phyloP scores from a whole-genome alignment of 2,113 vertebrate species.

The Brachypteracias leptosomus region DNA sequence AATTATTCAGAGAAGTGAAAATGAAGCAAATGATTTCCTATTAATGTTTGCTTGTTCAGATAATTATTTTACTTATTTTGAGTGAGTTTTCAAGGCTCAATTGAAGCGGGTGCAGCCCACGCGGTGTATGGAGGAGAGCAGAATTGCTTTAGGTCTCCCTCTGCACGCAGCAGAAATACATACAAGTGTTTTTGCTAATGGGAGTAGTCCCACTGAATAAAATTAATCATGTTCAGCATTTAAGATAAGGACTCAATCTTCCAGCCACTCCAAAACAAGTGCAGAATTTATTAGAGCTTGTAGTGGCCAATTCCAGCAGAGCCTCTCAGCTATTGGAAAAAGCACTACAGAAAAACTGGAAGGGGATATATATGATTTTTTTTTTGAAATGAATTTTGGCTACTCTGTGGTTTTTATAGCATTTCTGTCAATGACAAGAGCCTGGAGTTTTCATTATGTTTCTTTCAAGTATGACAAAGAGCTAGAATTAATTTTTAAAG shows the following conservation, averaged over 20 bases:
- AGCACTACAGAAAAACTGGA: not conserved
- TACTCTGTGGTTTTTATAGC: not conserved
- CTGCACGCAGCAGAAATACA: not conserved
- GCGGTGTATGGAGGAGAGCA: not conserved
- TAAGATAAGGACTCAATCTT: not conserved
- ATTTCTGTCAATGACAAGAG: not conserved
- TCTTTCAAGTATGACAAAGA: not conserved
- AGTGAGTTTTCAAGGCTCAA: conserved; percentile 12
- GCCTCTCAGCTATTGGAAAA: not conserved
- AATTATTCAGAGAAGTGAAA: conserved; percentile 91
- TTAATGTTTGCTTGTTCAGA: conserved; percentile 92
- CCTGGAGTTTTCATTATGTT: not conserved
- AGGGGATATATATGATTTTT: not conserved
- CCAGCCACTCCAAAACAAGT: not conserved
- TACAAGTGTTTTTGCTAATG: not conserved
- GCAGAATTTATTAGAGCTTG: not conserved
- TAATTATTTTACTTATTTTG: conserved; percentile 52
- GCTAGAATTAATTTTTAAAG: not conserved
- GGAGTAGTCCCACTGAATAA: not conserved
- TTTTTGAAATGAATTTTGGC: not conserved
- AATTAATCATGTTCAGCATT: not conserved
- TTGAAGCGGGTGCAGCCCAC: not conserved
- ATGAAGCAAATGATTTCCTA: conserved; percentile 92
- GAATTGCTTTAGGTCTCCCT: not conserved
- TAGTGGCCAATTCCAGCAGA: not conserved